Evolutionary conservation across 2,888 invertebrate genomes (phyloP).

Genomic region (Ormyrus labotus): DNA sequence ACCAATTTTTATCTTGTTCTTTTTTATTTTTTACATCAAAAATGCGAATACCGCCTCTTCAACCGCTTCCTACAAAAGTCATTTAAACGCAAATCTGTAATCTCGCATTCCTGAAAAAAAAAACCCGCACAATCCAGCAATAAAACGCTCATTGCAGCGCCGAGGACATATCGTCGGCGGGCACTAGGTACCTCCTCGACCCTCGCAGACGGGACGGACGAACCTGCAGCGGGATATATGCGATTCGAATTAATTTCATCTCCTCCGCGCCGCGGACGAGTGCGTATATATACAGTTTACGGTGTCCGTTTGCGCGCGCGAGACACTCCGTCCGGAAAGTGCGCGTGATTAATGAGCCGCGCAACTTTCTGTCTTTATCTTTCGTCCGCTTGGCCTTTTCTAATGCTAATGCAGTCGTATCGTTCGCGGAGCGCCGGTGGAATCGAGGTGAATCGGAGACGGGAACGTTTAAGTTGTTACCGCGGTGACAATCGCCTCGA

Average conservation of each 20-base stretch:
- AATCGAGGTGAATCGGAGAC: background rate
- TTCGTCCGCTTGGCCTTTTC: background rate
- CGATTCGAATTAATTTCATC: slow-evolving; percentile 49
- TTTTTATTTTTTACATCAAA: too few relatives aligned
- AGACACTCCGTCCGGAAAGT: background rate
- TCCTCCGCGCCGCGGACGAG: background rate
- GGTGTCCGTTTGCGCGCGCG: too few relatives aligned
- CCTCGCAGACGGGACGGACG: slow-evolving; percentile 10
- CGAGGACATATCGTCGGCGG: background rate
- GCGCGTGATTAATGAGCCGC: slow-evolving; percentile 31
- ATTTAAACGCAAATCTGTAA: too few relatives aligned
- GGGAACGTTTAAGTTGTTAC: too few relatives aligned
- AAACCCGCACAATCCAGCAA: too few relatives aligned
- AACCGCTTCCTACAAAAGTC: too few relatives aligned
- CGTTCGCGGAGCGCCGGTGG: background rate
- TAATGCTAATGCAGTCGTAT: background rate
- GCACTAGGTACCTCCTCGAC: background rate
- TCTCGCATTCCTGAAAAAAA: background rate
- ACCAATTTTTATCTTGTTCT: too few relatives aligned
- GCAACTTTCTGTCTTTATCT: background rate
- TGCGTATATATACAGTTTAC: too few relatives aligned
- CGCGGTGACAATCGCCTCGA: too few relatives aligned
- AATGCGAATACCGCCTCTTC: too few relatives aligned
- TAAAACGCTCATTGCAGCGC: too few relatives aligned
- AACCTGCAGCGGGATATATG: background rate